Evolutionary conservation across 2,797 vertebrate genomes (phyloP), one percentile per base, ranked within the genome.

Genomic region (Austrolebias charrua): DNA sequence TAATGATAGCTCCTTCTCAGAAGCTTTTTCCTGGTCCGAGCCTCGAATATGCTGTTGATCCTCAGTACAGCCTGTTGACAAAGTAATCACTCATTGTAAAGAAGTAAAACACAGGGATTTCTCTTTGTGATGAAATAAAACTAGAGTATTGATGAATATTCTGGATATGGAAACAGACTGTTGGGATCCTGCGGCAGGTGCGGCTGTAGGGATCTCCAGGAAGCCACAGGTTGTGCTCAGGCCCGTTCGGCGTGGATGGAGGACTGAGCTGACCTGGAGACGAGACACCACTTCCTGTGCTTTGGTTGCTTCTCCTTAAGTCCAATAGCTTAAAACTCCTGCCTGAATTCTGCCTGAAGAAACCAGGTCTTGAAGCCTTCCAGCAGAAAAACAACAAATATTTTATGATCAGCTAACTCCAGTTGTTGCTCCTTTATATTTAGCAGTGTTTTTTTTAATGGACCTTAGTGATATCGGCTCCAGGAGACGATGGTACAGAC

Each of bases 31-130:
- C 95, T 92, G 29, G 93, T 93, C 52, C 94, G 92, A 40, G 93
- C 92, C 79, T 96, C 95, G 40, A 95, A 96, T 69, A 95, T 91
- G 76, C 93, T 91, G 63, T 96, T 96, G 88, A 96, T 96, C 80
- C 92, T 92, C 75, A 95, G 75, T 3, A 96, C 94, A 60, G 86
- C 70, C 89, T 91, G 55, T 58, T 29, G 20, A 47, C 9, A 60
- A 42, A 58, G 1, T 4, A 6, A 10, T 19, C 19, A 29, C 0
- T 58, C 10, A 78, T 8, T 71, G 0, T 2, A 6, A 61, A 18
- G 2, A 70, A 67, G 31, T 24, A 50, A 28, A 42, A 24, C 35
- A 16, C 5, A 0, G 10, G 16, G 35, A 28, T 20, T 20, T 28
- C 18, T 55, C 4, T 24, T 28, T 55, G 38, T 1, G 29, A 55